phyloP scores from a whole-genome alignment of 2,888 invertebrate genomes.

The Mesoligia furuncula region DNA sequence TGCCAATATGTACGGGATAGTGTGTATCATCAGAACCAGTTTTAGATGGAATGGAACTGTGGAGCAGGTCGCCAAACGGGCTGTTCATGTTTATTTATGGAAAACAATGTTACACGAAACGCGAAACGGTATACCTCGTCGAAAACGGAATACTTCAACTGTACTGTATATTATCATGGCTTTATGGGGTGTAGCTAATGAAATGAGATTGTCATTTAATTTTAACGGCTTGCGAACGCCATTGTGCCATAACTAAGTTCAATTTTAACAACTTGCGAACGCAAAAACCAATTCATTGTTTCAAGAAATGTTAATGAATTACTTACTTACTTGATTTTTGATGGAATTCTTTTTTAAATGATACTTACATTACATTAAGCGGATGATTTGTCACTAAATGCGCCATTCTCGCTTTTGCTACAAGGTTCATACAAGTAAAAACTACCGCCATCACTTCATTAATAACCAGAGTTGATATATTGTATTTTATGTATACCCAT shows the following conservation, averaged over 20 bases:
- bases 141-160: slow-evolving; percentile 48
- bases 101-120: slow-evolving; percentile 61
- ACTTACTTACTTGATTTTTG: background rate
- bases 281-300: background rate
- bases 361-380: background rate
- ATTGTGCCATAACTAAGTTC: background rate
- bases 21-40: slow-evolving; percentile 55
- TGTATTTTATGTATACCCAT: too few species aligned
- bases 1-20: background rate
- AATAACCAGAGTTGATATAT: background rate
- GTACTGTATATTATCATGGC: slow-evolving; percentile 39
- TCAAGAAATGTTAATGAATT: background rate
- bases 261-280: slow-evolving; percentile 14
- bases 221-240: slow-evolving; percentile 11
- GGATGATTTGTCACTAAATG: background rate
- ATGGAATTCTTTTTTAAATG: background rate
- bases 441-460: background rate
- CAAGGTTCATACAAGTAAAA: background rate
- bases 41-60: slow-evolving; percentile 49
- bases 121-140: slow-evolving; percentile 53
- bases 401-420: background rate
- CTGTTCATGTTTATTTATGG: slow-evolving; percentile 59
- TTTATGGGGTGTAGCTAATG: slow-evolving; percentile 27
- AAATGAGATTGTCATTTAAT: slow-evolving; percentile 24
- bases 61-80: slow-evolving; percentile 59